Base-by-base conservation (phyloP, 64 coral and sea anemone genomes). In the Exaiptasia diaphana region DNA sequence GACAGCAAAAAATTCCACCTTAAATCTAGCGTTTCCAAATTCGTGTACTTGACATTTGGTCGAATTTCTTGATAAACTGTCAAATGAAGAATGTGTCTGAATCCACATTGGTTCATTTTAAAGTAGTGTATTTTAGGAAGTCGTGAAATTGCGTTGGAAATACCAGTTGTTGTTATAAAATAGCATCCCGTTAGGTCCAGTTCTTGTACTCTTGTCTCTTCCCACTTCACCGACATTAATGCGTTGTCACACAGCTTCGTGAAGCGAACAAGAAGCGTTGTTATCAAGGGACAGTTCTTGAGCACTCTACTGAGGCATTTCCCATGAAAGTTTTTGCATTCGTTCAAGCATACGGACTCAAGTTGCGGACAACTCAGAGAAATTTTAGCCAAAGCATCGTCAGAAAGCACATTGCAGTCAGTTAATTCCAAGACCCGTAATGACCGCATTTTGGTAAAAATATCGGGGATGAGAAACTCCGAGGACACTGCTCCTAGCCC, bases 21-120 rank as follows among this genome's bases (percentile, higher is more conserved):
- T 22, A 99, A 61, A 68, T 99, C 95, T 23, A 99, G 64, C 23
- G 95, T 99, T 71, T 99, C 95, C 34, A 99, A 62, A 34, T 36
- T 82, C 9, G 86, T 80, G 58, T 93, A 99, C 11, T 55, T 88
- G 11, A 80, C 49, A 25, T 82, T 82, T 24, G 95, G 90, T 26
- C 82, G 50, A 23, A 99, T 92, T 89, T 99, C 95, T 93, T 99
- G 95, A 55, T 99, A 99, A 17, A 99, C 86, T 41, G 82, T 79
- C 40, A 99, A 77, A 58, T 99, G 84, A 17, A 99, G 42, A 55
- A 99, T 99, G 42, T 99, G 95, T 38, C 95, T 70, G 70, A 99
- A 99, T 33, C 95, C 95, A 41, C 95, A 99, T 64, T 99, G 95
- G 55, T 99, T 99, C 95, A 99, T 99, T 69, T 99, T 99, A 44